These are phyloP conservation scores for Podargus strigoides DNA, from an alignment of 2,797 vertebrate species.

Conservation along the genomic window DNA sequence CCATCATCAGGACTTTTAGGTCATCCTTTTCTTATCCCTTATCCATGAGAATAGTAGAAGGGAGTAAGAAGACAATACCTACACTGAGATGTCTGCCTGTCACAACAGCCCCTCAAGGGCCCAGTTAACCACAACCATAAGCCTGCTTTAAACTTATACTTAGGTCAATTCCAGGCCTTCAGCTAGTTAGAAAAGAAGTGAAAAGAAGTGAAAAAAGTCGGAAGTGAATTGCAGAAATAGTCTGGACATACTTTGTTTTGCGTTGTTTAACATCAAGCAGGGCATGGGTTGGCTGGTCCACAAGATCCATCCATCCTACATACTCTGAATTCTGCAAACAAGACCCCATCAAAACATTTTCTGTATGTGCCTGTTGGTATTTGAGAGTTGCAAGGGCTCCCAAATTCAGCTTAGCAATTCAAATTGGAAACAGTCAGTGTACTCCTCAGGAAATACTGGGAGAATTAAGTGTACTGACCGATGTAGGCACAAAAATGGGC, in stretches of 20 bases:
- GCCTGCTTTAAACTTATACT: neutral
- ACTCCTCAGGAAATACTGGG: neutral
- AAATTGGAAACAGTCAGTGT: neutral
- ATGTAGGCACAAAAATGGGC: neutral
- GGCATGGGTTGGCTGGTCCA: neutral
- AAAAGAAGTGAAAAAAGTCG: neutral
- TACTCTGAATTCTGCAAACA: neutral
- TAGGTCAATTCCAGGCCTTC: neutral
- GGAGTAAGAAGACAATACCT: neutral
- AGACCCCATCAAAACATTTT: neutral
- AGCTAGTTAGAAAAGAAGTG: neutral
- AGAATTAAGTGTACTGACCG: neutral
- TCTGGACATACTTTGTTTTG: neutral
- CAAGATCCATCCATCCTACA: neutral
- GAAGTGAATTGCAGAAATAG: neutral
- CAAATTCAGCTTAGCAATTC: neutral
- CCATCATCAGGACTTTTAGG: neutral
- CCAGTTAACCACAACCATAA: neutral
- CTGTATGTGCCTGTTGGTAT: neutral
- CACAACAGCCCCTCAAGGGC: neutral
- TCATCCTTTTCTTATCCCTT: neutral
- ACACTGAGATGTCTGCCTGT: neutral
- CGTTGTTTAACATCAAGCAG: neutral
- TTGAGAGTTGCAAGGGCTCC: neutral
- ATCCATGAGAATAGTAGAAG: rapidly evolving